Base-by-base conservation (phyloP, 2,797 vertebrate species). In the Ptychobarbus kaznakovi region DNA sequence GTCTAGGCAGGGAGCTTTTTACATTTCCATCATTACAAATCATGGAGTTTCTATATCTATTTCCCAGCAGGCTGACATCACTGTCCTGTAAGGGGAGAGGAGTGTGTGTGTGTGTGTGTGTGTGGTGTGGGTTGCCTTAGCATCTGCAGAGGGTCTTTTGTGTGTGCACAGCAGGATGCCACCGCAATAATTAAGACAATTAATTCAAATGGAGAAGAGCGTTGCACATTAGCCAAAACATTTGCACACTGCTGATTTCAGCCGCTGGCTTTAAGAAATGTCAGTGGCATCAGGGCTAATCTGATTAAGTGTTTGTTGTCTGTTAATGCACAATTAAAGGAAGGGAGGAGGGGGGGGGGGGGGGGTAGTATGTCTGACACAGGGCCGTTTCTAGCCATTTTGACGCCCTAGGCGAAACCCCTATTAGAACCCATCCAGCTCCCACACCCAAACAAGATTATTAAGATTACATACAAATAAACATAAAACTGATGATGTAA, bases 111-210 rank as follows among this genome's bases (percentile, higher is more conserved):
- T 16, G 49, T 80, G 58, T 80, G 38, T 40, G 38, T 7, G 38
- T 7, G 38, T 7, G 35, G 18, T 51, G 28, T 11, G 38, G 75
- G 58, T 80, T 68, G 49, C 65, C 40, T 86, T 44, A 18, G 25
- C 81, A 84, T 77, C 49, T 58, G 85, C 69, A 51, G 74, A 80
- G 76, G 82, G 70, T 28, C 46, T 87, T 85, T 78, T 90, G 86
- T 87, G 83, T 86, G 88, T 56, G 58, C 87, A 78, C 87, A 84
- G 86, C 75, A 75, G 90, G 91, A 88, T 66, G 86, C 82, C 63
- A 18, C 86, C 66, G 53, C 83, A 82, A 86, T 90, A 91, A 92
- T 91, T 92, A 91, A 90, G 90, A 89, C 89, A 91, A 90, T 91
- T 92, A 90, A 89, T 92, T 87, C 83, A 91, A 89, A 89, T 56